These are phyloP conservation scores for Acipenser transmontanus DNA, from an alignment of 2,797 vertebrate genomes.

Conservation along the genomic window DNA sequence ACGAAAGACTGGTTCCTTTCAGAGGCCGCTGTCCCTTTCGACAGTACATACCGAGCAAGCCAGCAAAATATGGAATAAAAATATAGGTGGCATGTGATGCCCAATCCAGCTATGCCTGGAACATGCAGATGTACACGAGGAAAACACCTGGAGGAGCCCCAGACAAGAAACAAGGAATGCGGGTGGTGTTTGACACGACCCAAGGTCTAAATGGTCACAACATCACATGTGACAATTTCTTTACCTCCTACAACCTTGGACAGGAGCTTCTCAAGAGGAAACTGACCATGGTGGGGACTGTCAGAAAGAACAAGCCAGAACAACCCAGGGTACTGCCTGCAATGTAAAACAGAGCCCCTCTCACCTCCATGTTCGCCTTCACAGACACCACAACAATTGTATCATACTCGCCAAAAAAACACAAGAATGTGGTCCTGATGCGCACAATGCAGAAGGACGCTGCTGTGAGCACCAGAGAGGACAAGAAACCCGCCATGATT, in stretches of 20 bases:
- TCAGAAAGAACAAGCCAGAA: constrained; percentile 16
- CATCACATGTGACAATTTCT: constrained; percentile 17
- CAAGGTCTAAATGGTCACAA: constrained; percentile 21
- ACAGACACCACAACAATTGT: constrained; percentile 9
- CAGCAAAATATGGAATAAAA: constrained; percentile 21
- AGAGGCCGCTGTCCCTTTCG: constrained; percentile 21
- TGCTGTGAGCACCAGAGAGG: no score
- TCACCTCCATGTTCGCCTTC: constrained; percentile 11
- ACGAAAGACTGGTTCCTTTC: constrained; percentile 20
- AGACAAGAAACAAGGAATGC: constrained; percentile 17
- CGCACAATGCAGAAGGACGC: background rate
- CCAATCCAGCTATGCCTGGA: constrained; percentile 24
- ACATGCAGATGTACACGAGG: constrained; percentile 29
- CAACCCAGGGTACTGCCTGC: constrained; percentile 2
- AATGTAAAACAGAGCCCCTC: background rate
- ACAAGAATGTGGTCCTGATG: constrained; percentile 3
- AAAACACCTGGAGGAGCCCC: constrained; percentile 15
- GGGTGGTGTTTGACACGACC: constrained; percentile 19
- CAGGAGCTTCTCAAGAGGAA: constrained; percentile 6
- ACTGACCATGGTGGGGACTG: constrained; percentile 12
- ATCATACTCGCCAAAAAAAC: background rate
- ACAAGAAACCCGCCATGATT: constrained; percentile 8
- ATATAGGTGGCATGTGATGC: constrained; percentile 20
- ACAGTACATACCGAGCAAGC: constrained; percentile 26
- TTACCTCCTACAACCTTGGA: constrained; percentile 7